Conservation (phyloP, 2,113 vertebrate species). For the Mesoclemmys tuberculata region DNA sequence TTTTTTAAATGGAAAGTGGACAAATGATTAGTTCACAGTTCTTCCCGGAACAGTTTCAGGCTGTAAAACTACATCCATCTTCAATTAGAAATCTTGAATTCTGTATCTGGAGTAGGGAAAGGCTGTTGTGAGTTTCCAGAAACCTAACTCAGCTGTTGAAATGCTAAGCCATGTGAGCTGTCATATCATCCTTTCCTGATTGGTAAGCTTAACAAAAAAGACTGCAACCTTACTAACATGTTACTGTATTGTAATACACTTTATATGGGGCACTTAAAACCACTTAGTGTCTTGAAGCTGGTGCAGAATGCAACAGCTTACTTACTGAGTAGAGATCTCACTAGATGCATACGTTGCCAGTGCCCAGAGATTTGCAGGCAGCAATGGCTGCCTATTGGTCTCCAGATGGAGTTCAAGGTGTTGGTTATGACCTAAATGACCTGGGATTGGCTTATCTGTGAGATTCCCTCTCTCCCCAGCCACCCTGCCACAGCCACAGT, state of each 20-base stretch:
- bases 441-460: not conserved
- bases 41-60: not conserved
- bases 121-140: not conserved
- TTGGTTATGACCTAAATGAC: not conserved
- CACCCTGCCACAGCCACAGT: not conserved
- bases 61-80: not conserved
- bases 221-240: not conserved
- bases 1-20: not conserved
- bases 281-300: not conserved
- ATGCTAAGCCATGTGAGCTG: not conserved
- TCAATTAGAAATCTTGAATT: not conserved
- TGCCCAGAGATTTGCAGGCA: not conserved
- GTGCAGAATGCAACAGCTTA: not conserved
- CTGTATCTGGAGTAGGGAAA: not conserved
- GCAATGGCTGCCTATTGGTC: not conserved
- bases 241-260: not conserved
- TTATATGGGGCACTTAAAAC: not conserved
- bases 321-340: not conserved
- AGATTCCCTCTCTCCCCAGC: not conserved
- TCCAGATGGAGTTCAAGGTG: not conserved
- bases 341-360: rapidly evolving
- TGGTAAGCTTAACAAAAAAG: rapidly evolving
- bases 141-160: not conserved
- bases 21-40: not conserved
- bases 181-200: slow-evolving; percentile 6